Evolutionary conservation across 2,113 vertebrate species (phyloP), one percentile per base, ranked within the genome.

Genomic region (Semnornis frantzii): DNA sequence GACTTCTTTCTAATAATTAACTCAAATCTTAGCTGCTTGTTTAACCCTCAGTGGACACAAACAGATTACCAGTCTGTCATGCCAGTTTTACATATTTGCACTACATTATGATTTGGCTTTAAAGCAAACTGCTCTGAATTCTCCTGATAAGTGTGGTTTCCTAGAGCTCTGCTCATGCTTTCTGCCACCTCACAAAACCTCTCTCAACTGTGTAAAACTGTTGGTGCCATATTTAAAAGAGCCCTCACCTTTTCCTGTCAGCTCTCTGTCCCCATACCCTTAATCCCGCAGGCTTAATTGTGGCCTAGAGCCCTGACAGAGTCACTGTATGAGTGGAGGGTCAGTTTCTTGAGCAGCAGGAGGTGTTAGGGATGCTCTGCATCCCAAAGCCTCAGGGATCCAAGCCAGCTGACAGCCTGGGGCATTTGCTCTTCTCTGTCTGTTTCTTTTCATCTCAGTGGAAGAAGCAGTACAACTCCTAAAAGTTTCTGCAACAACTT

Each of bases 1-100:
- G 63, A 60, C 62, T 93, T 81, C 64, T 95, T 93, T 90, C 84
- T 96, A 94, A 95, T 95, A 95, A 94, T 94, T 95, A 92, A 94
- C 91, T 77, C 46, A 88, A 94, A 94, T 89, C 59, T 74, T 81
- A 52, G 63, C 85, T 82, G 92, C 84, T 93, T 77, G 5, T 80
- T 94, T 94, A 94, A 96, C 88, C 86, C 80, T 96, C 88, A 78
- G 74, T 86, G 86, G 70, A 70, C 79, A 84, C 34, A 87, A 63
- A 62, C 65, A 92, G 58, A 69, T 95, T 77, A 92, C 66, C 39
- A 50, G 60, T 75, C 62, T 82, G 30, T 90, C 66, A 30, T 87
- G 50, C 81, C 93, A 90, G 84, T 95, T 93, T 92, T 82, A 52
- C 24, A 8, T 84, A 54, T 85, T 89, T 90, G 50, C 33, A 42